These are phyloP conservation scores for Acanthopleura granulata DNA, from an alignment of 2,888 invertebrate genomes.

Conservation along the genomic window DNA sequence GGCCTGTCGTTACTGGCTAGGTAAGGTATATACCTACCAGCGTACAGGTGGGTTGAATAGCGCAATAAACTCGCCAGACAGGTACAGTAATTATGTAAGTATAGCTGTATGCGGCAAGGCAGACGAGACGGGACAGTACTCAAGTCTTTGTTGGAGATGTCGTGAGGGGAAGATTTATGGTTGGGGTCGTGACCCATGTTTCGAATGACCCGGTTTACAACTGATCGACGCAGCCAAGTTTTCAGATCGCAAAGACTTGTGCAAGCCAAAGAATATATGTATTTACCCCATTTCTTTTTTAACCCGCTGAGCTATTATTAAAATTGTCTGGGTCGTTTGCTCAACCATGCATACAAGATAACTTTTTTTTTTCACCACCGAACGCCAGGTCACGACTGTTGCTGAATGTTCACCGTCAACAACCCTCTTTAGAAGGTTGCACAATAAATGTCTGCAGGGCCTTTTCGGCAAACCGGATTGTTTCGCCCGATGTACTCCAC, in stretches of 20 bases:
- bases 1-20: too few species aligned
- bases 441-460: constrained; percentile 8
- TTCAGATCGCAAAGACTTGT: background rate
- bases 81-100: constrained; percentile 17
- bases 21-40: too few species aligned
- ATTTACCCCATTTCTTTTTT: background rate
- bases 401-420: background rate
- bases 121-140: background rate
- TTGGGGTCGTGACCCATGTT: background rate
- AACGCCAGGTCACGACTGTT: constrained; percentile 2
- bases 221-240: background rate
- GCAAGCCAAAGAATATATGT: constrained; percentile 3
- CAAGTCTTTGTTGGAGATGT: background rate
- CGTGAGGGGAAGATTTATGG: background rate
- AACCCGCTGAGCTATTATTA: background rate
- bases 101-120: background rate
- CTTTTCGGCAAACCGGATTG: background rate
- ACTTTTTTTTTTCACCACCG: background rate
- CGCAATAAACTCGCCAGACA: background rate
- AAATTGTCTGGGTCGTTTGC: background rate
- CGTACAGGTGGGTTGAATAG: background rate
- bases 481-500: background rate
- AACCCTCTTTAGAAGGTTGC: background rate
- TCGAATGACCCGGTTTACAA: constrained; percentile 8
- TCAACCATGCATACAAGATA: constrained; percentile 6